phyloP scores from a whole-genome alignment of 2,797 vertebrate species.

The Xiphorhynchus erythropygius region DNA sequence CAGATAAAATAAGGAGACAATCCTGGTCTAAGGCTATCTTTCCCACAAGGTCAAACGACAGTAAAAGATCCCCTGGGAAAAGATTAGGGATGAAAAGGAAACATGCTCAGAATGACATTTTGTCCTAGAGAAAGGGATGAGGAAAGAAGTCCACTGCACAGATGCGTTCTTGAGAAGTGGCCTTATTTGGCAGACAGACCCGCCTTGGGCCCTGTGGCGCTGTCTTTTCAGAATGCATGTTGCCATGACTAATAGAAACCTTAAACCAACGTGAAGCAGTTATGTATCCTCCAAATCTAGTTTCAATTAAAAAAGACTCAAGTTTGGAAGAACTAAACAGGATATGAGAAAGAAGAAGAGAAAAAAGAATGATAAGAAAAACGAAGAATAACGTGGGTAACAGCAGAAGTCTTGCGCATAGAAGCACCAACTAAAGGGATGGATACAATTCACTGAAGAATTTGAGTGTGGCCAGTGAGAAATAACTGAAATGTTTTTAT shows the following conservation, averaged over 20 bases:
- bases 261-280: not conserved
- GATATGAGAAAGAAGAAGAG: not conserved
- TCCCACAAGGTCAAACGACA: not conserved
- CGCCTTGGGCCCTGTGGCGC: accelerated
- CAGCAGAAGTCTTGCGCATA: not conserved
- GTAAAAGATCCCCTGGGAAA: not conserved
- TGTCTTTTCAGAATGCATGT: not conserved
- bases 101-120: not conserved
- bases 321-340: not conserved
- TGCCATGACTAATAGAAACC: not conserved
- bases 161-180: not conserved
- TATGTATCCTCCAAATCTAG: not conserved
- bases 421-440: not conserved
- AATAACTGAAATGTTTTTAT: not conserved
- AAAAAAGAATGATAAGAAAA: not conserved
- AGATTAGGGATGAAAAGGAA: not conserved
- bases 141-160: not conserved
- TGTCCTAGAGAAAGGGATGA: not conserved
- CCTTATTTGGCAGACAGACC: accelerated
- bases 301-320: not conserved
- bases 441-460: not conserved
- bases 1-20: not conserved
- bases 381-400: not conserved
- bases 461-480: not conserved
- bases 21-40: not conserved